Evolutionary conservation across 1,140 invertebrate genomes (phyloP), one percentile per base, ranked within the genome.

Genomic region (Portunus trituberculatus): DNA sequence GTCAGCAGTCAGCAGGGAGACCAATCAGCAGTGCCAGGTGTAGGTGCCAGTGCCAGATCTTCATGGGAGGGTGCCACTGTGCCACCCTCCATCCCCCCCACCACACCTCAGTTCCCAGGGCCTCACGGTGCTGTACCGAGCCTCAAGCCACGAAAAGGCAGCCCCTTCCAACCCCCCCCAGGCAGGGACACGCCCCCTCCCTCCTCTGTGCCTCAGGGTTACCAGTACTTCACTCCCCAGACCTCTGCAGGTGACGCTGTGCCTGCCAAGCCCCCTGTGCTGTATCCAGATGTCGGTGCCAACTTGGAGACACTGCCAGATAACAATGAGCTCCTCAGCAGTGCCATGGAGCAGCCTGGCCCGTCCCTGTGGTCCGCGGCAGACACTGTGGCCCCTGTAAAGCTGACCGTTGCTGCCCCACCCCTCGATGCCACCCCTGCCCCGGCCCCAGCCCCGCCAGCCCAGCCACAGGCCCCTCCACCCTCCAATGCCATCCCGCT

Each of bases 141-240:
- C 59, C 59, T 96, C 14, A 94, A 52, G 76, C 89, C 93, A 45
- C 91, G 95, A 28, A 96, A 95, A 29, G 93, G 95, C 29, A 96
- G 95, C 90, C 95, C 95, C 45, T 96, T 96, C 91, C 95, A 96
- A 45, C 95, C 95, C 25, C 95, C 93, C 20, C 6, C 29, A n/a
- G 46, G 20, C 10, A 94, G 67, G 52, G 83, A 25, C 28, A 76
- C 29, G n/a, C 14, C 76, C 31, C n/a, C 88, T 20, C 4, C 59
- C 28, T 45, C 67, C 20, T 59, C 48, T 0, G 20, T 52, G 28
- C 82, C 45, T 48, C 39, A 59, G 28, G 76, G 87, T 45, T 28
- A 86, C 3, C 88, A 94, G 87, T 48, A 3, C 32, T 45, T 94
- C 25, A 32, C 59, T 90, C 46, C 87, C n/a, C 88, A 91, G 39